phyloP scores from a whole-genome alignment of 2,888 invertebrate genomes.

The Reticulitermes lucifugus region DNA sequence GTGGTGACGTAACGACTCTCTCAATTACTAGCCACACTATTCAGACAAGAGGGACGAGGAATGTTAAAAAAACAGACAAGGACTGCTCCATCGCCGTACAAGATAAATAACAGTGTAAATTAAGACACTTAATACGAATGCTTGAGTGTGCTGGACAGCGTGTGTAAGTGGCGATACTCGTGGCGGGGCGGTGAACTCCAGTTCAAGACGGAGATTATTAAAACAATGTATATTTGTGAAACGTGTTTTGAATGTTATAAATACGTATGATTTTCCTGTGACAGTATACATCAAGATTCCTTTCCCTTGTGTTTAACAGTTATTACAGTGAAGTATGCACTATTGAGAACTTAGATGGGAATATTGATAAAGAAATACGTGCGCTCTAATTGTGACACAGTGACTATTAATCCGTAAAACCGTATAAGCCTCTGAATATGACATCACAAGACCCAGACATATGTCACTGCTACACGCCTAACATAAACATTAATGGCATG shows the following conservation, averaged over 20 bases:
- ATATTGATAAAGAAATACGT: background rate
- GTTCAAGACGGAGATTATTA: background rate
- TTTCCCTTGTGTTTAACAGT: too few species aligned
- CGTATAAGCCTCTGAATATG: background rate
- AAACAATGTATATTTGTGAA: background rate
- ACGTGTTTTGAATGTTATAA: background rate
- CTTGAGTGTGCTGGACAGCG: constrained; percentile 12
- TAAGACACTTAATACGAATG: constrained; percentile 7
- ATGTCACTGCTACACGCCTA: background rate
- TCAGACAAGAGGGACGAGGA: background rate
- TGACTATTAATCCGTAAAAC: background rate
- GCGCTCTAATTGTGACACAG: background rate
- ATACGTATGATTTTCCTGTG: background rate
- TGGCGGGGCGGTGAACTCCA: background rate
- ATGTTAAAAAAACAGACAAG: background rate
- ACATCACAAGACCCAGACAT: background rate
- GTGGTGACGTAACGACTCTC: background rate
- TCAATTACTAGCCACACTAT: background rate
- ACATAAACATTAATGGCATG: background rate
- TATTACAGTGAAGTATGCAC: background rate
- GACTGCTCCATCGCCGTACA: background rate
- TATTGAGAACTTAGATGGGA: background rate
- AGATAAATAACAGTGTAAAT: constrained; percentile 30
- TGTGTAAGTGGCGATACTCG: constrained; percentile 3
- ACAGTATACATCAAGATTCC: background rate